Percentiles rank a stretch among this genome's conserved stretches.
Evolutionary conservation across 2,113 vertebrate species (phyloP).

Genomic region (Emydura subglobosa): DNA sequence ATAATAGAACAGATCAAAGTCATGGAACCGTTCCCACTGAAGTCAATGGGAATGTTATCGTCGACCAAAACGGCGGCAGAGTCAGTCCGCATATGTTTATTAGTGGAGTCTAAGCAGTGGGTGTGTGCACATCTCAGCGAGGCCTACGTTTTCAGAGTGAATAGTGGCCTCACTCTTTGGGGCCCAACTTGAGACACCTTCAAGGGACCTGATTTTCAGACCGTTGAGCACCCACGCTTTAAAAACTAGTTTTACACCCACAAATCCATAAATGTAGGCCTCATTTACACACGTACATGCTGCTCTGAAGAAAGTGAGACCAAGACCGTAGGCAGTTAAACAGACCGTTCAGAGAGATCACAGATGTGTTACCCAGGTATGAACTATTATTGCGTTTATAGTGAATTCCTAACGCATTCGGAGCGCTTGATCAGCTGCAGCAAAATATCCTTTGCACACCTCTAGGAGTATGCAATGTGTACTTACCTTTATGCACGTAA

Average conservation of each 20-base stretch:
- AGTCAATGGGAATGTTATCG: background rate
- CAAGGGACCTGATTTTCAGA: background rate
- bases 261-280: background rate
- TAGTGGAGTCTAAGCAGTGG: background rate
- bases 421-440: background rate
- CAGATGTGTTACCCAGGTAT: background rate
- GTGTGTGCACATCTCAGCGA: background rate
- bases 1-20: background rate
- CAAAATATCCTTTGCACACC: background rate
- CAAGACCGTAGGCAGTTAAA: background rate
- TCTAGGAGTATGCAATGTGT: background rate
- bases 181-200: background rate
- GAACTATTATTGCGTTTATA: background rate
- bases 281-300: background rate
- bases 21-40: background rate
- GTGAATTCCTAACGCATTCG: background rate
- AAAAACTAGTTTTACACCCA: background rate
- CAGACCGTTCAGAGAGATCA: background rate
- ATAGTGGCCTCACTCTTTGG: background rate
- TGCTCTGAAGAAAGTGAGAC: background rate
- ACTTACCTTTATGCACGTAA: background rate
- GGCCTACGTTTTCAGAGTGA: background rate
- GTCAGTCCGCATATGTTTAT: background rate
- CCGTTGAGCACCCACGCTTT: background rate
- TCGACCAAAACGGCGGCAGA: background rate